These are phyloP conservation scores for Seira ritae DNA, from an alignment of 2,888 invertebrate genomes.

Conservation along the genomic window DNA sequence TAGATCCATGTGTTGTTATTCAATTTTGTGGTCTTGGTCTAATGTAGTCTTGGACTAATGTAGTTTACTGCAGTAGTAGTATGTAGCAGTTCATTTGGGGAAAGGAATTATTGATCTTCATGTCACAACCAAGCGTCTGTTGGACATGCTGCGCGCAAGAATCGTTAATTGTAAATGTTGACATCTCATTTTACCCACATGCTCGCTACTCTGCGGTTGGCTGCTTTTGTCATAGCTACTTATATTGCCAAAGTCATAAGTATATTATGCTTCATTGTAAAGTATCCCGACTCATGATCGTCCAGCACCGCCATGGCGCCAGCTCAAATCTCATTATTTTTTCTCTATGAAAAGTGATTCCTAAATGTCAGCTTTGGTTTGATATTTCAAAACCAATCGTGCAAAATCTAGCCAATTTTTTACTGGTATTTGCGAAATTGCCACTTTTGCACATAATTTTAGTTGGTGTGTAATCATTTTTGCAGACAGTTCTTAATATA, in stretches of 20 bases:
- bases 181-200: slow-evolving; percentile 1
- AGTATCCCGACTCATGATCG: no score
- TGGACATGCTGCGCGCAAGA: background rate
- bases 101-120: slow-evolving; percentile 1
- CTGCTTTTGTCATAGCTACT: no score
- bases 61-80: no score
- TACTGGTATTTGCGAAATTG: background rate
- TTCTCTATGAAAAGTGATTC: background rate
- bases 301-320: no score
- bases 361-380: slow-evolving; percentile 12
- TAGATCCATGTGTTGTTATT: no score
- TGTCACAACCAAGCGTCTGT: background rate
- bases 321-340: no score
- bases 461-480: background rate
- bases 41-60: no score
- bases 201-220: no score
- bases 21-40: no score
- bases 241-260: no score
- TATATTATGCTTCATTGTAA: no score
- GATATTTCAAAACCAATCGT: background rate
- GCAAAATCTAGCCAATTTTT: background rate
- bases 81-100: background rate
- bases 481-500: background rate
- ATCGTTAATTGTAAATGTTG: slow-evolving; percentile 1
- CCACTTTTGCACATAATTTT: background rate